These are phyloP conservation scores for Eubasilissa splendida DNA, from an alignment of 2,888 invertebrate genomes.

Conservation along the genomic window DNA sequence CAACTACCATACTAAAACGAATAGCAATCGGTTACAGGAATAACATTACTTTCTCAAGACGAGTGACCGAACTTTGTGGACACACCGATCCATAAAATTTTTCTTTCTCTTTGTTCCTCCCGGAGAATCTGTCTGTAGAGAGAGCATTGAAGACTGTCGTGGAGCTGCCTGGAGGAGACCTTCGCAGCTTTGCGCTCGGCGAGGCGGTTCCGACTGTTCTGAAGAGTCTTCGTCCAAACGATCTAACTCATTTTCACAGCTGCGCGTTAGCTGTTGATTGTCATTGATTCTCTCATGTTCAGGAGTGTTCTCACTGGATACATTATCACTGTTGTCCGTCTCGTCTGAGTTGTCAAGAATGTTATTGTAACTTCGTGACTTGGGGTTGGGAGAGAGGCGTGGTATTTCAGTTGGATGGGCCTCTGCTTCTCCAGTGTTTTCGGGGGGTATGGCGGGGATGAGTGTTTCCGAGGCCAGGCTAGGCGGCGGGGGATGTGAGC, in stretches of 20 bases:
- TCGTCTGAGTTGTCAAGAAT: slow-evolving; percentile 50
- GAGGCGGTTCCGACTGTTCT: slow-evolving; percentile 63
- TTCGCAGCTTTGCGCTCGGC: slow-evolving; percentile 76
- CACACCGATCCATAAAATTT: slow-evolving; percentile 89
- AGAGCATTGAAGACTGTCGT: slow-evolving; percentile 72
- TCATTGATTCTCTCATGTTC: slow-evolving; percentile 17
- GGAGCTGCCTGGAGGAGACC: slow-evolving; percentile 72
- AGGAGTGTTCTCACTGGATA: slow-evolving; percentile 23
- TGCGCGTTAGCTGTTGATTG: slow-evolving; percentile 46
- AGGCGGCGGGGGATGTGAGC: slow-evolving; percentile 61
- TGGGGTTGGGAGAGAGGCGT: slow-evolving; percentile 61
- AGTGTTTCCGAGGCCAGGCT: slow-evolving; percentile 62
- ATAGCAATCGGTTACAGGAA: slow-evolving; percentile 63
- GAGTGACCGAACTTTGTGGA: slow-evolving; percentile 86
- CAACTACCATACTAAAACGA: slow-evolving; percentile 69
- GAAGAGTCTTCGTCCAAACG: slow-evolving; percentile 62
- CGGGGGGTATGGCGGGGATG: slow-evolving; percentile 63
- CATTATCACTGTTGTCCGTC: not conserved
- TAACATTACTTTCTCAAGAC: slow-evolving; percentile 65
- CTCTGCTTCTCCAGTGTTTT: slow-evolving; percentile 62
- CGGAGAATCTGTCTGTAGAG: slow-evolving; percentile 73
- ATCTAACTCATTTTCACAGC: slow-evolving; percentile 63
- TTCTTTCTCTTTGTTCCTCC: slow-evolving; percentile 79
- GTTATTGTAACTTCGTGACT: slow-evolving; percentile 64
- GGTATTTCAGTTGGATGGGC: slow-evolving; percentile 66